These are phyloP conservation scores for Glossophaga mutica DNA, from an alignment of 2,797 vertebrate genomes.

Conservation along the genomic window DNA sequence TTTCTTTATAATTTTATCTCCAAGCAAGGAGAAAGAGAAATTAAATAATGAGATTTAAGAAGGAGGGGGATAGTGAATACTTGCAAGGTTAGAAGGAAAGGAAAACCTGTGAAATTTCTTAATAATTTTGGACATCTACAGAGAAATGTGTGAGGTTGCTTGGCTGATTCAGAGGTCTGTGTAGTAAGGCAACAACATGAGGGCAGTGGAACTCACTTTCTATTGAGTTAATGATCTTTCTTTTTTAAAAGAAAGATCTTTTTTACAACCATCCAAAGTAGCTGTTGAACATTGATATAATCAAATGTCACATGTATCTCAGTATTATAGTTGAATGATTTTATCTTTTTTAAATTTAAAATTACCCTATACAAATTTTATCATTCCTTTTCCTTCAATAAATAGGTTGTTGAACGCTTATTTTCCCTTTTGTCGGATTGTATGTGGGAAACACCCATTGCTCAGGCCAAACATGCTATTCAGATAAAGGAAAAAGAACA, in stretches of 20 bases:
- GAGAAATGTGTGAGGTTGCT: neutral
- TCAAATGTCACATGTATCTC: neutral
- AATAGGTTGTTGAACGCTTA: slow-evolving; percentile 93
- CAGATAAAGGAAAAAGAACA: slow-evolving; percentile 95
- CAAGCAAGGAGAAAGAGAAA: slow-evolving; percentile 10
- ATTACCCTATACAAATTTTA: slow-evolving; percentile 15
- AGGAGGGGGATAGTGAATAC: neutral
- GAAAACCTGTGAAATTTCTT: neutral
- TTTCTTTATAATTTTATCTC: neutral
- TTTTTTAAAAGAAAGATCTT: neutral
- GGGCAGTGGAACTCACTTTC: neutral
- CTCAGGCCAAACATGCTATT: slow-evolving; percentile 93
- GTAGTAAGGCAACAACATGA: neutral
- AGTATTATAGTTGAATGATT: slow-evolving; percentile 11
- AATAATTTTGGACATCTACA: neutral
- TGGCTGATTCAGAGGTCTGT: neutral
- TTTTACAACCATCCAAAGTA: neutral
- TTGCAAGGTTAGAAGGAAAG: slow-evolving; percentile 20
- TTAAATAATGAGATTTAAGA: neutral
- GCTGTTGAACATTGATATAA: neutral
- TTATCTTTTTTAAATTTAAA: slow-evolving; percentile 41
- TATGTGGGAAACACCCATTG: slow-evolving; percentile 98
- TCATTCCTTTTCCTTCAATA: slow-evolving; percentile 30
- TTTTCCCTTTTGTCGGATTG: slow-evolving; percentile 96
- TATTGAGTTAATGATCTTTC: neutral